Evolutionary conservation across 2,888 invertebrate species (phyloP).

Genomic region (Sisyra terminalis): DNA sequence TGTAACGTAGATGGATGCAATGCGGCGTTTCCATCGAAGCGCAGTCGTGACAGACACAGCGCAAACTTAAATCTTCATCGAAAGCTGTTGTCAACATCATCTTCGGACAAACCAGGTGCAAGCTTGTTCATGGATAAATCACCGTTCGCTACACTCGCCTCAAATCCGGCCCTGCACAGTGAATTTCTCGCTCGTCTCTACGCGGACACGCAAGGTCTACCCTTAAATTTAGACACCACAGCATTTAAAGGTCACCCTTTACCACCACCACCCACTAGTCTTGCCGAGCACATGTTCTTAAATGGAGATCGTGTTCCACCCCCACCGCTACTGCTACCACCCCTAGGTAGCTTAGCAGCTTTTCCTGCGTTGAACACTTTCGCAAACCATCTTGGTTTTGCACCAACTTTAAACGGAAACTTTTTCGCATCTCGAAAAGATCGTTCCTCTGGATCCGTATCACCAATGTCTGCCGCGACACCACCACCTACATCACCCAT

Average conservation of each 20-base stretch:
- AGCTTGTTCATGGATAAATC: conserved; percentile 30
- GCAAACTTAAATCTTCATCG: conserved; percentile 82
- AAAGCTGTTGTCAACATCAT: conserved; percentile 63
- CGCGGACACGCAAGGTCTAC: conserved; percentile 46
- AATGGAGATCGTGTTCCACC: conserved; percentile 33
- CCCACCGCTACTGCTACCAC: conserved; percentile 40
- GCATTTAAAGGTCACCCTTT: conserved; percentile 35
- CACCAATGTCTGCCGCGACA: conserved; percentile 31
- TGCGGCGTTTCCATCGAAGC: conserved; percentile 85
- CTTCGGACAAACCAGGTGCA: conserved; percentile 32
- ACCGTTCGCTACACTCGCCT: conserved; percentile 36
- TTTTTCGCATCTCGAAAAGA: conserved; percentile 18
- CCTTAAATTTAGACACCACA: conserved; percentile 42
- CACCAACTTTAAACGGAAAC: conserved; percentile 25
- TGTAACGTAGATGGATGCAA: conserved; percentile 91
- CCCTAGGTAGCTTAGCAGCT: conserved; percentile 34
- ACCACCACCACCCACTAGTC: conserved; percentile 25
- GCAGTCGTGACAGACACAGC: conserved; percentile 83
- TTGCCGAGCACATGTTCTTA: conserved; percentile 30
- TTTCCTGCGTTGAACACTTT: conserved; percentile 34
- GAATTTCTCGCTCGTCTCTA: conserved; percentile 65
- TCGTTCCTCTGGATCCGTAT: conserved; percentile 34
- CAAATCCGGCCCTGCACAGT: conserved; percentile 51
- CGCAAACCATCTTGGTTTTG: conserved; percentile 20
- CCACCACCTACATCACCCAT: conserved; percentile 27